Evolutionary conservation across 2,113 vertebrate species (phyloP), one percentile per base, ranked within the genome.

Genomic region (Delphinapterus leucas): DNA sequence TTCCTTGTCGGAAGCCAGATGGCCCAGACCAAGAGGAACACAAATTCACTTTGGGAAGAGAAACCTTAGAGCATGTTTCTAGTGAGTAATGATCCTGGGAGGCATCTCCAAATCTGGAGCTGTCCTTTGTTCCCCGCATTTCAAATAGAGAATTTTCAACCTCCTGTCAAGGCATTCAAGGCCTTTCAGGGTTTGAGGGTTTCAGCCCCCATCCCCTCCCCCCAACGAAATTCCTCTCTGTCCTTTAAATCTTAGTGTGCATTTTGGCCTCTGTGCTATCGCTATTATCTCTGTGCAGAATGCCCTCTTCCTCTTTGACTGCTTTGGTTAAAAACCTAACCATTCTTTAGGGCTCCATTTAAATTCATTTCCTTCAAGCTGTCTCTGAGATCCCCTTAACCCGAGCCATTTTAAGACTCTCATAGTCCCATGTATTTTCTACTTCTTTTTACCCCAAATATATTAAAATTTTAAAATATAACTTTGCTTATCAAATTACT

Each of bases 1-100:
- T 18, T 41, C 28, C 38, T 76, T 82, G 38, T 82, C 47, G 25
- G 82, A 85, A 95, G 84, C 86, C 97, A 98, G 97, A 95, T 97
- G 97, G 95, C 55, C 70, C 60, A 76, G 74, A 47, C 44, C 2
- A 11, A 95, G 82, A 95, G 84, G 80, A 95, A 97, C 97, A 97
- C 87, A 97, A 91, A 97, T 88, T 74, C 44, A 49, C 58, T 44
- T 84, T 6, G 36, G 89, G 70, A 84, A 77, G 91, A 94, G 95
- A 90, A 93, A 87, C 63, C 61, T 41, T 73, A 70, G 85, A 95
- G 77, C 31, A 0, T 0, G 33, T 18, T 77, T 74, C 96, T 88
- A 55, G 71, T 23, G 80, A 76, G 26, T 17, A 38, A 76, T 70
- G 93, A 82, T 85, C 65, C 71, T 28, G 26, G 25, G 33, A 38